Evolutionary conservation across 2,888 invertebrate species (phyloP), one percentile per base, ranked within the genome.

Genomic region (Thecophora atra): DNA sequence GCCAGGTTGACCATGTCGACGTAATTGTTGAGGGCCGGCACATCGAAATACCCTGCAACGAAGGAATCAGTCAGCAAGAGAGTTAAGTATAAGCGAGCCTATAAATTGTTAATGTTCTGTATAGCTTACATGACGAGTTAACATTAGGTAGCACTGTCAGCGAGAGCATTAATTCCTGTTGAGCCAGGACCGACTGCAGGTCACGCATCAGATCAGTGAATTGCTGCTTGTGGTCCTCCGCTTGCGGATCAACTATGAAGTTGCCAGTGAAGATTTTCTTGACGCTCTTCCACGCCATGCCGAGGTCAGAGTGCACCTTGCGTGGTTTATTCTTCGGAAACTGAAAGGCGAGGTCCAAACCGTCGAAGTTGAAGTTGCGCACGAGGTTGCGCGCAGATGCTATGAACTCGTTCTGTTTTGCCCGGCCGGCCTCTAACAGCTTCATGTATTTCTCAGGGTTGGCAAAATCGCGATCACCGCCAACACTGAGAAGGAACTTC

Each of bases 311-410:
- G 47, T 86, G 91, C 72, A 94, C 90, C 86, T 94, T 94, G 88
- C 94, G 93, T 17, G 93, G 92, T 83, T 93, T 93, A 76, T 90
- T 89, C 65, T 89, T 90, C 0, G 95, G 92, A 87, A 95, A 93
- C 85, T 95, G 92, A 93, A 95, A 95, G 0, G 92, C 93, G 62
- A 96, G 87, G 83, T 97, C 96, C 58, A 96, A 87, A 1, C 96
- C 96, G 84, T 96, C 96, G 78, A 97, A 96, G 30, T 91, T 91
- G 78, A 94, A 92, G 72, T 93, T 92, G 72, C 91, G 91, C 30
- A 93, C 87, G 17, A 94, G 78, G 21, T 91, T 88, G 8, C 91
- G 90, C 0, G 91, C 92, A 0, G 94, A 94, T 81, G 91, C 92
- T 52, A 94, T 91, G 81, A 95, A 94, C 13, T 91, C 89, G 4